Conservation (phyloP, 2,888 invertebrate species). For the Xestia sexstrigata region DNA sequence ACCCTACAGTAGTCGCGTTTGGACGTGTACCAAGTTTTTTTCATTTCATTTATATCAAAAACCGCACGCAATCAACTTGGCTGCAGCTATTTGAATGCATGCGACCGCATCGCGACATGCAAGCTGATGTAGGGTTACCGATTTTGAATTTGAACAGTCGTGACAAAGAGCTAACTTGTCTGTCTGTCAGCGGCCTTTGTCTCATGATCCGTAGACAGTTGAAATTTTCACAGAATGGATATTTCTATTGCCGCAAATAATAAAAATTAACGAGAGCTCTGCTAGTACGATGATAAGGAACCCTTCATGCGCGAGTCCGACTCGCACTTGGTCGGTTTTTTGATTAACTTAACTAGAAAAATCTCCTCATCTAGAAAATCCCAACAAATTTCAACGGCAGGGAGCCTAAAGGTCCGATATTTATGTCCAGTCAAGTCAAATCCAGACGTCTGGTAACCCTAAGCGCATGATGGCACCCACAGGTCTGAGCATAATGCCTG, state of each 20-base stretch:
- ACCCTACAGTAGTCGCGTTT: slow-evolving; percentile 2
- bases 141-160: neutral
- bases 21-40: slow-evolving; percentile 12
- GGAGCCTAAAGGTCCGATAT: neutral
- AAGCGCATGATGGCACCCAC: slow-evolving; percentile 16
- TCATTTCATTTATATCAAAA: slow-evolving; percentile 40
- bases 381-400: neutral
- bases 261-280: no score
- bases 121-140: slow-evolving; percentile 18
- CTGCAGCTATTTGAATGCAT: slow-evolving; percentile 39
- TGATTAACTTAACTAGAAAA: no score
- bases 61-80: slow-evolving; percentile 39
- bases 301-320: no score
- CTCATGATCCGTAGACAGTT: no score
- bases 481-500: slow-evolving; percentile 1
- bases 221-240: no score
- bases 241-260: no score
- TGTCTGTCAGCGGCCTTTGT: no score
- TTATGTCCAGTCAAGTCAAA: neutral
- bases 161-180: no score
- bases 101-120: slow-evolving; percentile 55
- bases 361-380: neutral
- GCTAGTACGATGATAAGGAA: no score
- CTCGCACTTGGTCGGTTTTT: no score
- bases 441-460: neutral